A percentile compares a stretch with the other conserved stretches of the same genome.
Conservation (phyloP, 1,140 invertebrate species). For the Brachionus rotundiformis region DNA sequence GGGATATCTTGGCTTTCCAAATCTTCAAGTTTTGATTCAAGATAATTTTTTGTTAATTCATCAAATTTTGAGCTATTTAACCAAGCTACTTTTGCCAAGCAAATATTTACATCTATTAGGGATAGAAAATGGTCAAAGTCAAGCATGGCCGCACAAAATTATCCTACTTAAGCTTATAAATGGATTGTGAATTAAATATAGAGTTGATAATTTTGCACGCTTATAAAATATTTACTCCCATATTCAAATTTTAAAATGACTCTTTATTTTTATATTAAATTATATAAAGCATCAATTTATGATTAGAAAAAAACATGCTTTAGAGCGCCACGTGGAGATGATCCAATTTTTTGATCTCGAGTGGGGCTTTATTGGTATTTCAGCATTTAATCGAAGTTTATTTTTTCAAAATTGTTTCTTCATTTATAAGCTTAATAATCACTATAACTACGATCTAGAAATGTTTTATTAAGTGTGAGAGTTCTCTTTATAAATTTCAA, state of each 20-base stretch:
- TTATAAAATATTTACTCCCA: background rate
- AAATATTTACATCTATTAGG: background rate
- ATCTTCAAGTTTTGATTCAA: background rate
- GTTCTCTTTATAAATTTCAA: background rate
- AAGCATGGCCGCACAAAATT: background rate
- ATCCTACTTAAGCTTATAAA: background rate
- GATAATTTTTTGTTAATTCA: background rate
- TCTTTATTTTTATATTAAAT: background rate
- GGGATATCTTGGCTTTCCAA: background rate
- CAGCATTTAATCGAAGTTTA: slow-evolving; percentile 1
- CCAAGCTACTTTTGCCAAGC: background rate
- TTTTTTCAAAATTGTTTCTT: background rate
- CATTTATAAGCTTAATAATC: slow-evolving; percentile 20
- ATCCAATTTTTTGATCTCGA: background rate
- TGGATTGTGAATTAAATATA: background rate
- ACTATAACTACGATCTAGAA: slow-evolving; percentile 30
- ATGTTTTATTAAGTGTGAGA: background rate
- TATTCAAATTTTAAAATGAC: background rate
- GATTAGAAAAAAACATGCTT: background rate
- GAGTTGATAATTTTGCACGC: slow-evolving; percentile 11
- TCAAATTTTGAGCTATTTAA: background rate
- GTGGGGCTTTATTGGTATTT: background rate
- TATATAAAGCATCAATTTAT: background rate
- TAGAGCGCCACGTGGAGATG: background rate
- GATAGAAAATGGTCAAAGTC: slow-evolving; percentile 1